Base-by-base conservation (phyloP, 2,113 vertebrate species). In the Vidua macroura region DNA sequence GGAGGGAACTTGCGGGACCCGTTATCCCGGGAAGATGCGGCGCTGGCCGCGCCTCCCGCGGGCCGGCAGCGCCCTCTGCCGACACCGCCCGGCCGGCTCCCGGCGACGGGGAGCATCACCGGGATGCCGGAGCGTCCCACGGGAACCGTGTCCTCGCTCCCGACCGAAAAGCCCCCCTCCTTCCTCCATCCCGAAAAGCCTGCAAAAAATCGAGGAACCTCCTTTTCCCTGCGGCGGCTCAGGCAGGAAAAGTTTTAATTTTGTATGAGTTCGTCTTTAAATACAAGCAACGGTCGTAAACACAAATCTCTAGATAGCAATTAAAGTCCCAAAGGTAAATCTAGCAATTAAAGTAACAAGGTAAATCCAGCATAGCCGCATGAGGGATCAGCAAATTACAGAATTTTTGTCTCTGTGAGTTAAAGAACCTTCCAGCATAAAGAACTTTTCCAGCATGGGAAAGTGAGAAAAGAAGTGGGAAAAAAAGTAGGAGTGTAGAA, bases 31-130 rank as follows among this genome's bases (percentile, higher is more conserved):
- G 39, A 66, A 53, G 60, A n/a, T 16, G 53, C 63, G 41, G 31
- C 41, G 35, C 41, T 9, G 5, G 35, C 20, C 7, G 44, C 33
- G 18, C 41, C 77, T 87, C 59, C 55, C 53, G 78, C 78, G 63
- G 90, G 88, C 90, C 53, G 91, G 94, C 60, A 96, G 92, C 96
- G 92, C 96, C 97, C 97, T 81, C 98, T 98, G 85, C 95, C 89
- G 76, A 8, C 74, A 8, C 37, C 59, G 97, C 27, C 67, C 49
- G 28, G 22, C 43, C 52, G 12, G 31, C 80, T 28, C 55, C 6
- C 60, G 58, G 75, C 18, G 9, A 15, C 17, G 19, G 14, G 52
- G 39, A 66, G 63, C 88, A 5, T 7, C 48, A 0, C 39, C 4
- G 2, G 33, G 7, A 16, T 51, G 76, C 79, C 30, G 63, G 59